Evolutionary conservation across 2,888 invertebrate species (phyloP), one percentile per base, ranked within the genome.

Genomic region (Acrobasis suavella): DNA sequence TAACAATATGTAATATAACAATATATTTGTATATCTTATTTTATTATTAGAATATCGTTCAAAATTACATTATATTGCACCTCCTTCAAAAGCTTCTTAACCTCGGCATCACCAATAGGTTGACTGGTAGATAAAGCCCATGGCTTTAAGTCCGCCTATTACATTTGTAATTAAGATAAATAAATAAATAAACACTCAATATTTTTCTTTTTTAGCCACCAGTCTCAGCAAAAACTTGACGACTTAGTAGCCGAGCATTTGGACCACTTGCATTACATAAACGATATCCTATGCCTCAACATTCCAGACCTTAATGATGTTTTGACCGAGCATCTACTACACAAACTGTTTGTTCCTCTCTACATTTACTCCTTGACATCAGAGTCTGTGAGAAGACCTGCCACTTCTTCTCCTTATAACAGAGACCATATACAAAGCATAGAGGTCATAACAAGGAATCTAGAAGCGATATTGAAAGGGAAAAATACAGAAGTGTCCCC

Each of bases 241-340:
- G 98, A 98, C 87, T 90, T 99, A 68, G 98, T 99, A 1, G 99
- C 98, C 0, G 99, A 99, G 87, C 99, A 99, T 86, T 91, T 99
- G 70, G 99, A 99, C 87, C 98, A 99, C 84, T 93, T 99, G 14
- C 99, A 99, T 88, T 99, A 99, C 85, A 93, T 99, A 63, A 99
- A 99, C 82, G 99, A 99, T 82, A 99, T 99, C 74, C 94, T 99
- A 17, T 96, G 97, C 78, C 93, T 99, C 64, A 96, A 97, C 82
- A 98, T 99, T 73, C 96, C 96, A 60, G 97, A 97, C 78, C 93
- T 99, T 62, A 99, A 99, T 87, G 96, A 97, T 75, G 98, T 99
- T 56, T 91, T 99, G 62, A 97, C 98, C 0, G 98, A 98, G 83
- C 98, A 99, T 88, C 93, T 99, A 65, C 93, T 99, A 69, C 97